These are phyloP conservation scores for Acronicta alni DNA, from an alignment of 2,888 invertebrate species.

Conservation along the genomic window DNA sequence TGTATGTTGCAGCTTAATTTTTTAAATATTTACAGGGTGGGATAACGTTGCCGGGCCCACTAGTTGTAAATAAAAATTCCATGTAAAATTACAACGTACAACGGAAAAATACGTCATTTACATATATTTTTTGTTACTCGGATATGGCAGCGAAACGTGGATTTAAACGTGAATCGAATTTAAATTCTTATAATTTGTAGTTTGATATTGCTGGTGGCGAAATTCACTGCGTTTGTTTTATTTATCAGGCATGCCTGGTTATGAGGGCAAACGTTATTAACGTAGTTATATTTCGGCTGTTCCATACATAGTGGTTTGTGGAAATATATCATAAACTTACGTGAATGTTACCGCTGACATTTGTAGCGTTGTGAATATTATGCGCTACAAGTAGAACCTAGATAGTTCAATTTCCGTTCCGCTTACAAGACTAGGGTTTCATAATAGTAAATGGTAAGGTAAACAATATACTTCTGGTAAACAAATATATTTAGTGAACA, in stretches of 20 bases:
- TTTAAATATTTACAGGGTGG: too few species aligned
- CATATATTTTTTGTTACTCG: constrained; percentile 26
- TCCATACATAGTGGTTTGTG: constrained; percentile 1
- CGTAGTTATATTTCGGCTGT: constrained; percentile 12
- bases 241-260: constrained; percentile 25
- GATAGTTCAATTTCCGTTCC: constrained; percentile 53
- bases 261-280: constrained; percentile 21
- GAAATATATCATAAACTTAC: constrained; percentile 12
- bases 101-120: constrained; percentile 32
- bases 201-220: constrained; percentile 39
- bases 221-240: constrained; percentile 36
- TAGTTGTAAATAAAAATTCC: constrained; percentile 23
- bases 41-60: too few species aligned
- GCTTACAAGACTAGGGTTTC: constrained; percentile 13
- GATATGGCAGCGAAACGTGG: constrained; percentile 30
- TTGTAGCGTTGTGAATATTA: constrained; percentile 7
- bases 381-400: constrained; percentile 28
- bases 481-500: constrained; percentile 37
- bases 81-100: constrained; percentile 22
- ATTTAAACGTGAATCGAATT: constrained; percentile 42
- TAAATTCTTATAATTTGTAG: constrained; percentile 41
- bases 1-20: too few species aligned
- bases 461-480: constrained; percentile 5
- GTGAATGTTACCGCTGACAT: constrained; percentile 4
- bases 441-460: constrained; percentile 29